A percentile compares a stretch with the other conserved stretches of the same genome.
phyloP scores from a whole-genome alignment of 2,113 vertebrate species.

The Cryptotis parvus region DNA sequence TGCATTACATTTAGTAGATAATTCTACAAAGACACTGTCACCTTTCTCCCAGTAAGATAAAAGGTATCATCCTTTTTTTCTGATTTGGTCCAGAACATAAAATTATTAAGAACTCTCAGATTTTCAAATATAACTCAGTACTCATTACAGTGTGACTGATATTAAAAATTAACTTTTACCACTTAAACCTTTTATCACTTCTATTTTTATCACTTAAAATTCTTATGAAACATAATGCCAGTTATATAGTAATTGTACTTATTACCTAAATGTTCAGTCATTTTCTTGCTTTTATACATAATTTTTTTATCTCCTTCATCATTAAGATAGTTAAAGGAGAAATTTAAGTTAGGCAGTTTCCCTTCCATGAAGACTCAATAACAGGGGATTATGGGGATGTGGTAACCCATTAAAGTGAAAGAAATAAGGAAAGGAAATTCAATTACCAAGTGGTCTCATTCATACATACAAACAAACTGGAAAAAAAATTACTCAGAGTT shows the following conservation, averaged over 20 bases:
- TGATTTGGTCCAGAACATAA: neutral
- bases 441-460: no score
- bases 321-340: slow-evolving; percentile 43
- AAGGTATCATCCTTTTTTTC: neutral
- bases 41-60: slow-evolving; percentile 1
- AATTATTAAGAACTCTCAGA: neutral
- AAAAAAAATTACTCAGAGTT: no score
- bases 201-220: neutral
- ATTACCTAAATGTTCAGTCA: neutral
- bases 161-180: neutral
- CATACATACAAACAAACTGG: no score
- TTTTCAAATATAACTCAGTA: slow-evolving; percentile 12
- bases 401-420: no score
- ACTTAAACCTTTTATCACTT: no score
- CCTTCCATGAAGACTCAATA: no score
- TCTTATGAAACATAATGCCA: neutral
- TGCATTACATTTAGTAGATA: neutral
- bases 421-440: no score
- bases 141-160: neutral
- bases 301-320: neutral
- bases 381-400: no score
- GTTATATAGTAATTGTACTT: neutral
- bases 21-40: slow-evolving; percentile 9
- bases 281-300: neutral
- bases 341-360: neutral